A percentile compares a stretch with the other conserved stretches of the same genome.
Conservation (phyloP, 1,140 invertebrate species). For the Cardiocondyla obscurior region DNA sequence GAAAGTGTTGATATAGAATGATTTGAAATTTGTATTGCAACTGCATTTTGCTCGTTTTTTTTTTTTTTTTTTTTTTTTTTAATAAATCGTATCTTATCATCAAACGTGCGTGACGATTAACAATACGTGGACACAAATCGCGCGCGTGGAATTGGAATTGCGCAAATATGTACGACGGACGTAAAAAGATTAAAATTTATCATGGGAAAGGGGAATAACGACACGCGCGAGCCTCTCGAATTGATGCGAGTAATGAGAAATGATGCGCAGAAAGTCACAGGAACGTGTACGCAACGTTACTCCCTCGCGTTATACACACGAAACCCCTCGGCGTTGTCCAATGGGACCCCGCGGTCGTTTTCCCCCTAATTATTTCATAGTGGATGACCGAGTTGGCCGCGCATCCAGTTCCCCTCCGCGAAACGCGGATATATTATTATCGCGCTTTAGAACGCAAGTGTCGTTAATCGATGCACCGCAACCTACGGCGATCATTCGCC, state of each 20-base stretch:
- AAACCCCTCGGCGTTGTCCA: constrained; percentile 13
- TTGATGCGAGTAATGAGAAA: background rate
- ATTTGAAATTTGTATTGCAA: background rate
- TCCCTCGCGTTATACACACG: background rate
- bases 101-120: background rate
- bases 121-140: background rate
- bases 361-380: constrained; percentile 53
- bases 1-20: background rate
- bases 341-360: background rate
- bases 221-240: background rate
- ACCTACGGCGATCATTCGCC: constrained; percentile 8
- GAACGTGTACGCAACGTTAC: background rate
- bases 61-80: background rate
- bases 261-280: constrained; percentile 7
- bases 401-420: constrained; percentile 9
- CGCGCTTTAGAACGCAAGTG: constrained; percentile 39
- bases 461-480: constrained; percentile 41
- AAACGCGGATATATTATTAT: constrained; percentile 51
- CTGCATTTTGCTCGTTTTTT: background rate
- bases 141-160: background rate
- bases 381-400: constrained; percentile 41
- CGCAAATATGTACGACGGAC: background rate
- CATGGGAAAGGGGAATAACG: background rate
- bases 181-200: constrained; percentile 32
- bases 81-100: constrained; percentile 6